Evolutionary conservation across 2,888 invertebrate genomes (phyloP).

Genomic region (Notodonta ziczac): DNA sequence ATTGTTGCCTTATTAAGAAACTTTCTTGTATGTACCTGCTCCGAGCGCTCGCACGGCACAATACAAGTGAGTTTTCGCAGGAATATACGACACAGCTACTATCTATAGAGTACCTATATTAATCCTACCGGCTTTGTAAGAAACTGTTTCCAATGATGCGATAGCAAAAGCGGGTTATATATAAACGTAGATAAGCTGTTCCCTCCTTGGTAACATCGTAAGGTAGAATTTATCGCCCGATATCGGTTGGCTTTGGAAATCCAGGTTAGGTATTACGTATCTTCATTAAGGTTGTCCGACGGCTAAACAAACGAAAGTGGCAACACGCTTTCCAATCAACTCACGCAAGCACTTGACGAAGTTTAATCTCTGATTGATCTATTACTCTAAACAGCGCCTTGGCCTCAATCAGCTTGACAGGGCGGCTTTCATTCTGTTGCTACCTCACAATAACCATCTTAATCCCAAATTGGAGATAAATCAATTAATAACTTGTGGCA

Average conservation of each 20-base stretch:
- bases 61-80: too few relatives aligned
- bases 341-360: conserved; percentile 17
- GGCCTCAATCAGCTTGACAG: conserved; percentile 11
- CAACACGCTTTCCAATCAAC: background rate
- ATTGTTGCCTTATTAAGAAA: conserved; percentile 48
- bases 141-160: too few relatives aligned
- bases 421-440: conserved; percentile 12
- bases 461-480: background rate
- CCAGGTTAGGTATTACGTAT: background rate
- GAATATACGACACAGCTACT: too few relatives aligned
- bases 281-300: conserved; percentile 4
- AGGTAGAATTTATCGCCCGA: background rate
- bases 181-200: background rate
- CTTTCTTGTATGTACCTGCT: conserved; percentile 20
- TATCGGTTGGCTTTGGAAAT: background rate
- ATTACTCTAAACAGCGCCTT: conserved; percentile 15
- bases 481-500: background rate
- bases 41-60: background rate
- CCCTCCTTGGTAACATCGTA: background rate
- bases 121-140: too few relatives aligned
- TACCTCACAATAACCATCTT: conserved; percentile 8
- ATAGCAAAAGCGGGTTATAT: background rate
- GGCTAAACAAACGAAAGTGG: conserved; percentile 6
- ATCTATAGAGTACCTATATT: too few relatives aligned
- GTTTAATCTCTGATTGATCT: conserved; percentile 25